Evolutionary conservation across 2,113 vertebrate species (phyloP).

Genomic region (Recurvirostra avosetta): DNA sequence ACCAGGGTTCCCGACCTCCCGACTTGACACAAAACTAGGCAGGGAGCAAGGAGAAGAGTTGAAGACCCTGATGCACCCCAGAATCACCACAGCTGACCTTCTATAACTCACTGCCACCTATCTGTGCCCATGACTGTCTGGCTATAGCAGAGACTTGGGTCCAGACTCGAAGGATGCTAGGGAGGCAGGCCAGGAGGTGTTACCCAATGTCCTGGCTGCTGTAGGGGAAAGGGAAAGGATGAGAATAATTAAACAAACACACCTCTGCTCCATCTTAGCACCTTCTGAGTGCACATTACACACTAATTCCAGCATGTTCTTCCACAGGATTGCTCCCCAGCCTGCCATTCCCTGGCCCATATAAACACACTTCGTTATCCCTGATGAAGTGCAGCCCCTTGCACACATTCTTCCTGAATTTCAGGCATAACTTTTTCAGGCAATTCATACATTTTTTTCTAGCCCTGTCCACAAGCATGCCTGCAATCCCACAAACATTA

Average conservation of each 20-base stretch:
- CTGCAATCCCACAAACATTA: not conserved
- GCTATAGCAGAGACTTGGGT: not conserved
- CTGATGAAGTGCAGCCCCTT: not conserved
- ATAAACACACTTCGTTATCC: not conserved
- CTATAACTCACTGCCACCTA: not conserved
- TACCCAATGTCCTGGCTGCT: not conserved
- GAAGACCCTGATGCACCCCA: not conserved
- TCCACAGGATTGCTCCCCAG: not conserved
- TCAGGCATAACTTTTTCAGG: not conserved
- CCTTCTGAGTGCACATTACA: not conserved
- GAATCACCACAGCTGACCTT: not conserved
- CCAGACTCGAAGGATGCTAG: not conserved
- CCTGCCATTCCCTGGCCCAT: not conserved
- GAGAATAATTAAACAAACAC: not conserved
- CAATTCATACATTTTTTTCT: not conserved
- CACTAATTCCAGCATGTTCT: not conserved
- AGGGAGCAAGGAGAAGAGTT: not conserved
- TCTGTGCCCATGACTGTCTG: not conserved
- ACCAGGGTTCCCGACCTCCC: rapidly evolving
- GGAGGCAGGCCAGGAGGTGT: not conserved
- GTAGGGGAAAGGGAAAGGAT: not conserved
- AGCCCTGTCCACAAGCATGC: not conserved
- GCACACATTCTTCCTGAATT: not conserved
- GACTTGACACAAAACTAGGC: not conserved
- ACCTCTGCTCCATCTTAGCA: not conserved